Base-by-base conservation (phyloP, 2,797 vertebrate species). In the Ctenopoma multispine region DNA sequence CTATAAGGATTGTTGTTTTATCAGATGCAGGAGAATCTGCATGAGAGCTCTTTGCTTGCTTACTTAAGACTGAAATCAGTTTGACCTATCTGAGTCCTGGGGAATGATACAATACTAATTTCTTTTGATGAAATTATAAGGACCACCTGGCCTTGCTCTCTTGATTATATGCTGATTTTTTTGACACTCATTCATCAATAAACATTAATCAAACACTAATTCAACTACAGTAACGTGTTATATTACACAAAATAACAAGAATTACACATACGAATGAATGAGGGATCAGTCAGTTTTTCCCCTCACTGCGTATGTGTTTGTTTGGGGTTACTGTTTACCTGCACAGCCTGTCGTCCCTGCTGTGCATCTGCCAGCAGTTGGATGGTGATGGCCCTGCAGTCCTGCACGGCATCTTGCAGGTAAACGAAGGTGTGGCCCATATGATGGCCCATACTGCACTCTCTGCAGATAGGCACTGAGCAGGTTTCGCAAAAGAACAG, bases 401-500 rank as follows among this genome's bases (percentile, higher is more conserved):
- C 97, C 87, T 99, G 98, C 15, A 99, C 94, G 9, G 96, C 97
- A 0, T 99, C 97, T 87, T 99, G 97, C 85, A 99, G 96, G 83
- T 92, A 92, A 43, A 91, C 88, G 1, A 92, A 92, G 67, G 84
- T 89, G 88, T 92, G 92, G 74, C 90, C 90, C 64, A 93, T 90
- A 40, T 94, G 91, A 10, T 91, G 84, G 48, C 97, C 96, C 85
- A 96, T 89, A 5, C 96, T 99, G 90, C 98, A 99, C 90, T 99
- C 98, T 20, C 97, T 95, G 85, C 98, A 99, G 93, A 99, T 97
- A 60, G 98, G 97, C 81, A 98, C 94, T 1, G 96, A 96, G 84
- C 98, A 99, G 23, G 95, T 96, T 90, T 99, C 97, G 60, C 98
- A 99, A 93, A 98, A 99, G 81, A 99, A 96, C 79, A 99, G 96